Base-by-base conservation (phyloP, 2,797 vertebrate species). In the Mallotus villosus region DNA sequence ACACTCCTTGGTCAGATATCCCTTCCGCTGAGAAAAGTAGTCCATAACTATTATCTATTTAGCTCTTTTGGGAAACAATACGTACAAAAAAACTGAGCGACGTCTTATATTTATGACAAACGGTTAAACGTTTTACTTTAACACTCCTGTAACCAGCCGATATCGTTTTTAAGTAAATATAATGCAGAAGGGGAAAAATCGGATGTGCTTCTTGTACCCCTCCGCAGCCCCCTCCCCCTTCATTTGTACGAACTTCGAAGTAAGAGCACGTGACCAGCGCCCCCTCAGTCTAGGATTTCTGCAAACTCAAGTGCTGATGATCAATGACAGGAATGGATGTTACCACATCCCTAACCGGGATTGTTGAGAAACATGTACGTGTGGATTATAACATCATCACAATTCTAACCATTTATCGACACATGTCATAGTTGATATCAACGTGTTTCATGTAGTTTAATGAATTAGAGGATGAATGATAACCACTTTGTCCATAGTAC, bases 21-120 rank as follows among this genome's bases (percentile, higher is more conserved):
- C 72, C 91, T 69, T 94, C 92, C 93, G 93, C 93, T 60, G 34
- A 77, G 88, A 78, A 88, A 93, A 90, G 74, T 93, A 94, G 93
- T 91, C 77, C 93, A 66, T 71, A 16, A 51, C 21, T 67, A 77
- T 71, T 79, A 64, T 70, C 67, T 77, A 60, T 71, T 8, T 34
- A 78, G 76, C 66, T 73, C 5, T 19, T 51, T 51, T 37, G 19
- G 72, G 0, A 64, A 29, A 19, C 25, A 22, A 7, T 1, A 24
- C 16, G 3, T 19, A 9, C 2, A 27, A 5, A 49, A 66, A 25
- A 7, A n/a, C 16, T 24, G 16, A 49, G 16, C 53, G 6, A 24
- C 41, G 73, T 58, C 16, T 49, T 55, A 51, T 66, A 53, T 71
- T 51, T 17, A 29, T 1, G 1, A 19, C 9, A 62, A n/a, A 17